Conservation (phyloP, 2,113 vertebrate genomes). For the Pelusios castaneus region DNA sequence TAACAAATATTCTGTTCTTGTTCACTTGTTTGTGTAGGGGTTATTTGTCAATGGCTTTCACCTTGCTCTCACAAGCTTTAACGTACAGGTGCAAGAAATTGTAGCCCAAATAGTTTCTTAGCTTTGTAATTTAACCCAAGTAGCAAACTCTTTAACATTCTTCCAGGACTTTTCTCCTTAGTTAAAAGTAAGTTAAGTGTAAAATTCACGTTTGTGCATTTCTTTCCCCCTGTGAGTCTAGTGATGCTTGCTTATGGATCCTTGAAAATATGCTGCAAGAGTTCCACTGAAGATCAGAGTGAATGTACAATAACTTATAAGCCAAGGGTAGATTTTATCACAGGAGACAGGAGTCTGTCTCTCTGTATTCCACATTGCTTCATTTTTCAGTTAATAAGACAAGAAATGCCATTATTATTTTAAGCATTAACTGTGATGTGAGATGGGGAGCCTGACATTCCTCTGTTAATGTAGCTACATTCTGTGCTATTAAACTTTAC, state of each 20-base stretch:
- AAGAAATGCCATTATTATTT: conserved; percentile 75
- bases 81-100: conserved; percentile 79
- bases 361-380: conserved; percentile 62
- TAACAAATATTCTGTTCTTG: conserved; percentile 17
- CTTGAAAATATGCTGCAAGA: conserved; percentile 47
- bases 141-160: conserved; percentile 71
- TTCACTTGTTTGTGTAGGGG: conserved; percentile 37
- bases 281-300: conserved; percentile 63
- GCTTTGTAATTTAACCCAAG: conserved; percentile 80
- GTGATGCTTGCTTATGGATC: conserved; percentile 48
- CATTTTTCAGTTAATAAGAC: conserved; percentile 76
- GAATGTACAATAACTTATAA: conserved; percentile 55
- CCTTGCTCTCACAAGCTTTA: conserved; percentile 60
- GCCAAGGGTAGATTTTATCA: conserved; percentile 70
- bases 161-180: conserved; percentile 36
- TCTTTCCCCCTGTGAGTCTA: conserved; percentile 39
- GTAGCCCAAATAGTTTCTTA: conserved; percentile 68
- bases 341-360: conserved; percentile 58
- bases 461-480: conserved; percentile 70
- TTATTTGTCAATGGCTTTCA: conserved; percentile 57
- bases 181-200: conserved; percentile 51
- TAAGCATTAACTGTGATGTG: conserved; percentile 73
- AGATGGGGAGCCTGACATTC: conserved; percentile 61
- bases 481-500: conserved; percentile 67
- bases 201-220: conserved; percentile 66